Evolutionary conservation across 2,888 invertebrate species (phyloP), one percentile per base, ranked within the genome.

Genomic region (Eustalomyia histrio): DNA sequence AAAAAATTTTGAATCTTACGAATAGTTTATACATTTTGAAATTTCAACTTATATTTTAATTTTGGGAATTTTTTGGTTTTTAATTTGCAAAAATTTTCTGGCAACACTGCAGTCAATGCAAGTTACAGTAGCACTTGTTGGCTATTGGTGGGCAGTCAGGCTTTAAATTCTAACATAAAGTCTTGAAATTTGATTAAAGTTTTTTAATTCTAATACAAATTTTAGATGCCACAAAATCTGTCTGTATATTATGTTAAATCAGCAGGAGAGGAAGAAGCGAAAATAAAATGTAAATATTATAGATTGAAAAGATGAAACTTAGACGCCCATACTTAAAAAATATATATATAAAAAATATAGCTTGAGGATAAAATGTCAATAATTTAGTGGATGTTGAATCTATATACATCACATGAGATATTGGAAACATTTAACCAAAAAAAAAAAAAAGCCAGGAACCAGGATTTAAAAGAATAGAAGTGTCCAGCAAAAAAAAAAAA

Each of bases 321-420:
- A 16, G 65, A 78, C 74, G 74, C 78, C 81, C 61, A 81, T 74
- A 71, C 33, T 65, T 65, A 57, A 63, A 33, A 65, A 64, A 73
- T 6, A 73, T 69, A 73, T 68, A 73, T 78, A 50, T 64, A 50
- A 60, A 65, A 50, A 73, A 55, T 78, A 65, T 69, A 18, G 69
- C 69, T 21, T 35, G 12, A 39, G 16, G 43, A n/a, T 35, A 58
- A 65, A 64, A 39, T 53, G 60, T 61, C 43, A 55, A 67, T 57
- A 61, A 67, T 43, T 65, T 60, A 14, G 18, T 69, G 60, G 55
- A 10, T 50, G 64, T 47, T 39, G 5, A 43, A n/a, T 29, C 29
- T 9, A 17, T 6, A 33, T 29, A 33, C 61, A n/a, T 67, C 33
- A 73, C 61, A 50, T 55, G 61, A 24, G 72, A 39, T 78, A 33